Evolutionary conservation across 2,888 invertebrate genomes (phyloP).

Genomic region (Megaustenia siamemsis): DNA sequence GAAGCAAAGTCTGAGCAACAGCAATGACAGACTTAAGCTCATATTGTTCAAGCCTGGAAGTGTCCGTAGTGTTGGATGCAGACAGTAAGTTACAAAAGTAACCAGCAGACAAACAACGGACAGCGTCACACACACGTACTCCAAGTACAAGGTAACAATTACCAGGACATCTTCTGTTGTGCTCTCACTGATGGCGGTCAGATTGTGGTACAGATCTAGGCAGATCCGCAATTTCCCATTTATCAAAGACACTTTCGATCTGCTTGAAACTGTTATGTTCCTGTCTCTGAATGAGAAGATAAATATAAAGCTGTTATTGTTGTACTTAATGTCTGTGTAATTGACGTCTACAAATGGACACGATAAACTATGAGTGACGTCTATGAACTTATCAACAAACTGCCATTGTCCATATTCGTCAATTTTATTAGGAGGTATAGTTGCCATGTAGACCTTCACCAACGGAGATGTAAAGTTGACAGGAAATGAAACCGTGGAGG

Average conservation of each 20-base stretch:
- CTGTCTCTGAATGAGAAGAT: background rate
- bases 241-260: background rate
- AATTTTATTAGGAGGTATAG: no score
- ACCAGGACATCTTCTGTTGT: background rate
- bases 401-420: background rate
- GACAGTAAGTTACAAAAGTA: conserved; percentile 56
- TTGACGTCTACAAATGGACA: conserved; percentile 39
- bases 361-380: conserved; percentile 27
- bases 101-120: conserved; percentile 57
- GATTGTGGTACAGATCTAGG: conserved; percentile 4
- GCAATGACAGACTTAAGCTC: conserved; percentile 55
- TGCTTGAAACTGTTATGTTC: background rate
- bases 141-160: conserved; percentile 13
- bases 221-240: conserved; percentile 18
- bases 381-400: conserved; percentile 15
- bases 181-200: background rate
- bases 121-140: conserved; percentile 45
- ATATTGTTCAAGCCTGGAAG: conserved; percentile 61
- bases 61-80: conserved; percentile 56
- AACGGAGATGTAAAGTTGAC: background rate
- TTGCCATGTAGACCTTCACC: background rate
- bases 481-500: background rate
- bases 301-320: background rate
- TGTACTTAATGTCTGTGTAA: background rate
- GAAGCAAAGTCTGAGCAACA: conserved; percentile 50